phyloP scores from a whole-genome alignment of 2,113 vertebrate genomes.

The Vulpes vulpes region DNA sequence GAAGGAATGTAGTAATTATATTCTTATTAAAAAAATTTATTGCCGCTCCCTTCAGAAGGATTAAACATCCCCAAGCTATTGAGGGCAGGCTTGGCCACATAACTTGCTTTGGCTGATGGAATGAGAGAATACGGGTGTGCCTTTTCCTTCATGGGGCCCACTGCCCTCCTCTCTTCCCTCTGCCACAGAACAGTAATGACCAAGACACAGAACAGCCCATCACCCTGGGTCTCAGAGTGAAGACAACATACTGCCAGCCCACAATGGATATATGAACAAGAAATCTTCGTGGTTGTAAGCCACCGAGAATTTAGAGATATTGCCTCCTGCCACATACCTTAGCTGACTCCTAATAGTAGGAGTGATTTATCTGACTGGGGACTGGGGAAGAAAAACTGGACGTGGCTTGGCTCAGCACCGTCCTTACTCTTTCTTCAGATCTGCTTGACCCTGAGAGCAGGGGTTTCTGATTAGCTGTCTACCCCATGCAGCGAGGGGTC shows the following conservation, averaged over 20 bases:
- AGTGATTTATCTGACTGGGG: neutral
- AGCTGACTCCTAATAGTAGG: neutral
- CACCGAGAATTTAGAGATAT: neutral
- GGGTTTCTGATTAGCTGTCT: neutral
- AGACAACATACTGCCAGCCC: neutral
- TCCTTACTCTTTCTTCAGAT: neutral
- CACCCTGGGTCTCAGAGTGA: neutral
- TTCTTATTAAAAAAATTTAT: neutral
- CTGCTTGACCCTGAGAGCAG: neutral
- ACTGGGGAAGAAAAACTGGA: neutral
- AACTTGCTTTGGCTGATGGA: neutral
- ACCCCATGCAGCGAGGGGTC: neutral
- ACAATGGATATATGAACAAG: neutral
- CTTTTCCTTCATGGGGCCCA: neutral
- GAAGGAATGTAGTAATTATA: neutral
- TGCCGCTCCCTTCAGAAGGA: neutral
- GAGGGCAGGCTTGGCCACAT: neutral
- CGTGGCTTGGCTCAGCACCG: neutral
- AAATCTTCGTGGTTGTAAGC: neutral
- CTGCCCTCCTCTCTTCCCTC: neutral
- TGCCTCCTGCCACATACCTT: neutral
- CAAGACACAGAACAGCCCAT: neutral
- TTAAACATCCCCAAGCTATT: neutral
- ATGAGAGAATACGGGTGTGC: neutral
- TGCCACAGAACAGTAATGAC: neutral